Base-by-base conservation (phyloP, 2,797 vertebrate genomes). In the Pseudochaenichthys georgianus region DNA sequence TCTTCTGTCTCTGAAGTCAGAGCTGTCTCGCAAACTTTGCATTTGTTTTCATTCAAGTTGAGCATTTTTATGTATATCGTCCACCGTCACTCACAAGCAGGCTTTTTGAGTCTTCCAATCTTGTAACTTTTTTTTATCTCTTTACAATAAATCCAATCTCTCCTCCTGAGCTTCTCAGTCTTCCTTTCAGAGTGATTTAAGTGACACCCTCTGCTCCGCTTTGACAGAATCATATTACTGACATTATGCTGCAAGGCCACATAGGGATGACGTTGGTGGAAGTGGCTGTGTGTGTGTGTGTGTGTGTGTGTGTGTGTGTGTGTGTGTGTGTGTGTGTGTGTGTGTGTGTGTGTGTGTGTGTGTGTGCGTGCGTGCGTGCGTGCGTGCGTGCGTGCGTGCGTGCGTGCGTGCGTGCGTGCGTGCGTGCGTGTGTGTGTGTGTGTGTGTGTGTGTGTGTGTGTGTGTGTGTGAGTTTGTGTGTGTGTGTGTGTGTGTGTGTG, bases 121-220 rank as follows among this genome's bases (percentile, higher is more conserved):
- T 59, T 3, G 28, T 81, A 66, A 61, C 62, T 53, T 70, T 63
- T 82, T 81, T 48, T 28, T 23, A 61, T 83, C 31, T 80, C 48
- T 74, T 69, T 76, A 50, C 60, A 81, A 51, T 65, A 65, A 87
- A 83, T 87, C 66, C 62, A 80, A 64, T 85, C 85, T 71, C 28
- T 71, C 34, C 64, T 73, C 57, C 23, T 19, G 73, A 53, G 55
- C n/a, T 67, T 58, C 43, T 82, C 52, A 51, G 17, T 54, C 62
- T 77, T 82, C 70, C 71, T 45, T 68, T 71, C 47, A 53, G 46
- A 73, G 70, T 77, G 75, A 88, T 87, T 74, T 77, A 78, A 78
- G 77, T 85, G 74, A 64, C 83, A 47, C 51, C 75, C 59, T 50
- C 31, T 63, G 55, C 59, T 70, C 43, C 43, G 53, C 70, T 47